Percentiles rank a stretch among this genome's conserved stretches.
Conservation (phyloP, 64 coral and sea anemone species). For the Stichodactyla helianthus region DNA sequence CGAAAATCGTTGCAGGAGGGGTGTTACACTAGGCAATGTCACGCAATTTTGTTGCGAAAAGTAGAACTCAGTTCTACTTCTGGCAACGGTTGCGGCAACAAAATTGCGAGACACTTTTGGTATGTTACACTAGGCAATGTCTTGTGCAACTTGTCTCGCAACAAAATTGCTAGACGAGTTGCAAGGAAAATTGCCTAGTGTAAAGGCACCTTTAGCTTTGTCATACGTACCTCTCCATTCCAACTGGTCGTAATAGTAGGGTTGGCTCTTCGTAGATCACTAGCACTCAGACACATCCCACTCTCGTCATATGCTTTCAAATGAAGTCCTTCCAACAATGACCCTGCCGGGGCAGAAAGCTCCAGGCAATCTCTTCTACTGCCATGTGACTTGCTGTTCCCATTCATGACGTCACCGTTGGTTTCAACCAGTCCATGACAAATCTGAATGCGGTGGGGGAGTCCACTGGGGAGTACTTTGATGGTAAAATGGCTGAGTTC, state of each 20-base stretch:
- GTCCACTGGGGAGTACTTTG: conserved; percentile 78
- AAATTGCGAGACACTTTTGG: too few species aligned
- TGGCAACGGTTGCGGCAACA: too few species aligned
- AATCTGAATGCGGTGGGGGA: conserved; percentile 68
- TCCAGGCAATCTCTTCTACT: conserved; percentile 60
- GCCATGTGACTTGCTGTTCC: neutral
- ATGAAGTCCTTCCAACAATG: conserved; percentile 54
- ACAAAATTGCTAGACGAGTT: too few species aligned
- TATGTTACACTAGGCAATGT: too few species aligned
- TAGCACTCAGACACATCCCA: conserved; percentile 34
- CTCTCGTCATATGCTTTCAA: conserved; percentile 81
- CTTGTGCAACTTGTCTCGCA: too few species aligned
- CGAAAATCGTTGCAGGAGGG: too few species aligned
- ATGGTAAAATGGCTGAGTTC: conserved; percentile 71
- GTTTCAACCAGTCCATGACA: conserved; percentile 35
- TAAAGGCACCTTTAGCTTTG: too few species aligned
- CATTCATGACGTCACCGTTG: conserved; percentile 33
- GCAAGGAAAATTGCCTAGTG: too few species aligned
- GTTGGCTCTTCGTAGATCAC: conserved; percentile 28
- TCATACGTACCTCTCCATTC: conserved; percentile 69
- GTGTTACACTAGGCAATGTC: too few species aligned
- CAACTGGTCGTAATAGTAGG: conserved; percentile 69
- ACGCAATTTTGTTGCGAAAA: too few species aligned
- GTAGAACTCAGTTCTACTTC: too few species aligned
- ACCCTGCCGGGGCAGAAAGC: conserved; percentile 68